These are phyloP conservation scores for Florisuga fusca DNA, from an alignment of 2,797 vertebrate genomes.

Conservation along the genomic window DNA sequence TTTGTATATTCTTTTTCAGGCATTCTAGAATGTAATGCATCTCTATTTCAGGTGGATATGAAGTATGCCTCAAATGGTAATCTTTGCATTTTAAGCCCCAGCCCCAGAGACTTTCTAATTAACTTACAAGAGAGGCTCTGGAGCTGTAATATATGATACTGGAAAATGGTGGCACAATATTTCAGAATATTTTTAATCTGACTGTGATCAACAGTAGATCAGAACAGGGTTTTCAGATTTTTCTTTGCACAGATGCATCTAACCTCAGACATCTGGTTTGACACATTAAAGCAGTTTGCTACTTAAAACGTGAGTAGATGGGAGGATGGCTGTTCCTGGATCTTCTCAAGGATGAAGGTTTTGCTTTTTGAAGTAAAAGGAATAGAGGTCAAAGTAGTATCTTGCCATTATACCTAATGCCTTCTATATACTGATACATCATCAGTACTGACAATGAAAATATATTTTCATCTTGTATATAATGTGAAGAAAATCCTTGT, in stretches of 20 bases:
- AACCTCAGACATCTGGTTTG: background rate
- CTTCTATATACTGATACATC: background rate
- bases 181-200: background rate
- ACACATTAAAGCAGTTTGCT: background rate
- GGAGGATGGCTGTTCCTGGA: background rate
- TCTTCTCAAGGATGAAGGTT: background rate
- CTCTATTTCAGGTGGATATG: background rate
- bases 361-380: background rate
- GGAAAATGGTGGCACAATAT: background rate
- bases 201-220: background rate
- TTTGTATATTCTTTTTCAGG: background rate
- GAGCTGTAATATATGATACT: background rate
- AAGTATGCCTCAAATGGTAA: background rate
- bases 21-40: background rate
- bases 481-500: background rate
- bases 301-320: background rate
- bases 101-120: background rate
- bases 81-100: background rate
- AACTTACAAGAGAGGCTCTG: background rate
- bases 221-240: background rate
- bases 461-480: background rate
- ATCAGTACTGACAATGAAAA: background rate
- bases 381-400: background rate
- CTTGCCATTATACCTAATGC: background rate
- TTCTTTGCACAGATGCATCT: fast-evolving